phyloP scores from a whole-genome alignment of 2,888 invertebrate species.

The Acanthacorydalis orientalis region DNA sequence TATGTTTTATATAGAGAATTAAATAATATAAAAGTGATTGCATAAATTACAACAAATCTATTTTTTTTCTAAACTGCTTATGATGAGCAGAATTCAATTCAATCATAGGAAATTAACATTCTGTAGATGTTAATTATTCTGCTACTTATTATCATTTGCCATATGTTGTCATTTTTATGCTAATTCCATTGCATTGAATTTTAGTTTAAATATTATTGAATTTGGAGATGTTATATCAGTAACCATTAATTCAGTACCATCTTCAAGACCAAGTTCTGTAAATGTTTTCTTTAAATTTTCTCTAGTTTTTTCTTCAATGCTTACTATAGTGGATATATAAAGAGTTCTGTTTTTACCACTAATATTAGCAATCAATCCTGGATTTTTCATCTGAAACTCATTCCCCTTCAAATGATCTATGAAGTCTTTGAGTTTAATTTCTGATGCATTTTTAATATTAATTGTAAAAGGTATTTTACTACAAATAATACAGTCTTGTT shows the following conservation, averaged over 20 bases:
- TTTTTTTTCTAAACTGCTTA: too few species aligned
- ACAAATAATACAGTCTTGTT: constrained; percentile 76
- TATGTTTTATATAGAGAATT: too few species aligned
- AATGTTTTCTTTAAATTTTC: constrained; percentile 78
- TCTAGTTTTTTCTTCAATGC: constrained; percentile 78
- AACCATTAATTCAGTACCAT: constrained; percentile 77
- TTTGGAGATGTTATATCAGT: constrained; percentile 84
- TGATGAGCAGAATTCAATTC: too few species aligned
- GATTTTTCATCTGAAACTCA: constrained; percentile 80
- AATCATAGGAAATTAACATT: too few species aligned
- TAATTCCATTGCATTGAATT: constrained; percentile 28
- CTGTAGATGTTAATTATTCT: too few species aligned
- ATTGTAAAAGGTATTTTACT: constrained; percentile 51
- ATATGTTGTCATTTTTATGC: too few species aligned
- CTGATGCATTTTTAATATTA: constrained; percentile 40
- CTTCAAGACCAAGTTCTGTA: constrained; percentile 63
- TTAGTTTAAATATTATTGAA: constrained; percentile 58
- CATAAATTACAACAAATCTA: too few species aligned
- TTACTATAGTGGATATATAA: constrained; percentile 82
- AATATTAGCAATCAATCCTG: constrained; percentile 66
- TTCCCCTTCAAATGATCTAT: constrained; percentile 62
- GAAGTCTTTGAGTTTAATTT: constrained; percentile 62
- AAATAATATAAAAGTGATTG: too few species aligned
- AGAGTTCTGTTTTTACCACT: constrained; percentile 79
- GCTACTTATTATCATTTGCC: too few species aligned